These are phyloP conservation scores for Apostichopus japonicus DNA, from an alignment of 35 echinoderm and acorn worm genomes.

Conservation along the genomic window DNA sequence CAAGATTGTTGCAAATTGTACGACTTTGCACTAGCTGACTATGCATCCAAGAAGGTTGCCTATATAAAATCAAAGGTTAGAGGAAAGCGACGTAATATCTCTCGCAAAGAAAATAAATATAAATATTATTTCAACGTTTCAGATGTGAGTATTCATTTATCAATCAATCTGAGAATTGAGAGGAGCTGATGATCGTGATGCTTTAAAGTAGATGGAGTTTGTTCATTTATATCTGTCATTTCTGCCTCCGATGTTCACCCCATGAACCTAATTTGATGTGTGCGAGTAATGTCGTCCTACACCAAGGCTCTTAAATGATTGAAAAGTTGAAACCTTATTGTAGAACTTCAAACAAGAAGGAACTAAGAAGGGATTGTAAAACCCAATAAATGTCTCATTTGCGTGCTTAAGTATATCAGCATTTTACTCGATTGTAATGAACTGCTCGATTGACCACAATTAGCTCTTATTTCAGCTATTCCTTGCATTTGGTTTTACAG, in stretches of 20 bases:
- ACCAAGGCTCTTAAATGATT: neutral
- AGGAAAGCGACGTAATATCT: neutral
- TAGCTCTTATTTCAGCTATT: too few species aligned
- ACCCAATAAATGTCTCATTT: neutral
- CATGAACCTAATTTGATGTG: neutral
- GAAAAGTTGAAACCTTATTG: too few species aligned
- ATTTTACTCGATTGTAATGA: neutral
- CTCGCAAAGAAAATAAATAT: neutral
- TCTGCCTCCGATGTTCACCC: neutral
- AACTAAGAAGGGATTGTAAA: too few species aligned
- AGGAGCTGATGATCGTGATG: too few species aligned
- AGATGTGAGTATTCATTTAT: too few species aligned
- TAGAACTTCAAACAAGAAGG: too few species aligned
- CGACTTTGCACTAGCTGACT: neutral
- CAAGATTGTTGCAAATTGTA: neutral
- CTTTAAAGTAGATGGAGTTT: too few species aligned
- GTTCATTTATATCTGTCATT: neutral
- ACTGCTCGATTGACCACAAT: neutral
- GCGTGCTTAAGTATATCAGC: neutral
- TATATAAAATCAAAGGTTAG: neutral
- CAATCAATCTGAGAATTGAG: too few species aligned
- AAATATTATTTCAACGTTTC: neutral
- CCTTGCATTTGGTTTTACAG: neutral
- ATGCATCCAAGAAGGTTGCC: neutral
- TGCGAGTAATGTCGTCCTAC: neutral